Evolutionary conservation across 35 echinoderm and acorn worm species (phyloP).

Genomic region (Stichopus chloronotus): DNA sequence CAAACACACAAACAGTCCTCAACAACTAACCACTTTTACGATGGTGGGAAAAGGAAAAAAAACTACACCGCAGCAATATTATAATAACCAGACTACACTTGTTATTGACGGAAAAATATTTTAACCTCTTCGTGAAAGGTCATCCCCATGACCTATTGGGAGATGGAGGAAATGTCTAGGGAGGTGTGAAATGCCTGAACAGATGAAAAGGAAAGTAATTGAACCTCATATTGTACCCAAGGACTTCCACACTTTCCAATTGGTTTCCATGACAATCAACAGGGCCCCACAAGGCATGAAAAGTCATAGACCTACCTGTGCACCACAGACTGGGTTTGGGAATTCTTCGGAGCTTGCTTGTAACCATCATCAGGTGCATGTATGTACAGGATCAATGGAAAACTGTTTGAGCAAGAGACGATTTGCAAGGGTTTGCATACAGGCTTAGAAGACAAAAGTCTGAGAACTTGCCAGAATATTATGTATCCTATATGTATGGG

Average conservation of each 20-base stretch:
- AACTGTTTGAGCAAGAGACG: no score
- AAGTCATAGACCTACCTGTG: no score
- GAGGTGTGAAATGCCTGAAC: constrained; percentile 39
- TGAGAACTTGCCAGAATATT: no score
- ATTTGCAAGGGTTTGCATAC: no score
- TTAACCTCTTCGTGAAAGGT: constrained; percentile 12
- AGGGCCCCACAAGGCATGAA: neutral
- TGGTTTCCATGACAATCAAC: constrained; percentile 25
- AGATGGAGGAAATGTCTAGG: constrained; percentile 22
- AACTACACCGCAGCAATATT: neutral
- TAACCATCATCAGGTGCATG: no score
- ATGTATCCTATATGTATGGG: no score
- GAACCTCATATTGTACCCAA: neutral
- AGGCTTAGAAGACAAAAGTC: no score
- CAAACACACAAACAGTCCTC: neutral
- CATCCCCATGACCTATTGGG: neutral
- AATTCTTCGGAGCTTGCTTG: no score
- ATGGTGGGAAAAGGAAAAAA: neutral
- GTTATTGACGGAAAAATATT: constrained; percentile 16
- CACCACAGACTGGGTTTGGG: no score
- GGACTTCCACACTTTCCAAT: neutral
- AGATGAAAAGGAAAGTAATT: constrained; percentile 25
- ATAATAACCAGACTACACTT: neutral
- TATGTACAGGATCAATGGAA: no score
- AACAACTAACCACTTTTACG: neutral